Evolutionary conservation across 2,797 vertebrate genomes (phyloP).

Genomic region (Hydrophis major): DNA sequence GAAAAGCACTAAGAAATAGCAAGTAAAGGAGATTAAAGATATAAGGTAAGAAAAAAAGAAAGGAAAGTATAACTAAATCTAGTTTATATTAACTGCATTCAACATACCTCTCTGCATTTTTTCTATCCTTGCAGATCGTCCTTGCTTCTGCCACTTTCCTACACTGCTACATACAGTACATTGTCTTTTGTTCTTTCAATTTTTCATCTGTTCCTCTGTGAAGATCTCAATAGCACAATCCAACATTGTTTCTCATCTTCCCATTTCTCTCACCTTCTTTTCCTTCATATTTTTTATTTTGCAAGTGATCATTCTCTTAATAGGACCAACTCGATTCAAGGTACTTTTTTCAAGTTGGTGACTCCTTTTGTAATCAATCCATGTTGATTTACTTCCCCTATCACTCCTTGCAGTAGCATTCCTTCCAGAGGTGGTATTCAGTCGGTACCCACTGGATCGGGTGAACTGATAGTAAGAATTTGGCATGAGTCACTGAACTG

Average conservation of each 20-base stretch:
- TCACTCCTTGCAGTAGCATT: background rate
- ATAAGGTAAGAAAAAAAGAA: background rate
- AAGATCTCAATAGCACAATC: background rate
- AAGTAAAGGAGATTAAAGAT: background rate
- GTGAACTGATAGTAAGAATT: too few species aligned
- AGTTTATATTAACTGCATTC: background rate
- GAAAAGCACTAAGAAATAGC: background rate
- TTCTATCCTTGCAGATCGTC: background rate
- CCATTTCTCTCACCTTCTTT: background rate
- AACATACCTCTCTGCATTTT: background rate
- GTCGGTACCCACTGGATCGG: too few species aligned
- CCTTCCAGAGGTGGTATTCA: too few species aligned
- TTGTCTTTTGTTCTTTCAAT: background rate
- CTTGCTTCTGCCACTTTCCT: background rate
- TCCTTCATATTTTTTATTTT: background rate
- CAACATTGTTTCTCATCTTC: background rate
- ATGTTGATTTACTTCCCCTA: background rate
- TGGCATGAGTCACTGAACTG: too few species aligned
- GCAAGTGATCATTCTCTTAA: background rate
- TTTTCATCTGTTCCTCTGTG: background rate
- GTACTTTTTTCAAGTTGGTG: background rate
- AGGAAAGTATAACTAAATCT: background rate
- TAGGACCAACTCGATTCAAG: background rate
- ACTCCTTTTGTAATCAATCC: background rate
- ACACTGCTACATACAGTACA: background rate